phyloP scores from a whole-genome alignment of 2,888 invertebrate genomes.

The Octodonta nipae region DNA sequence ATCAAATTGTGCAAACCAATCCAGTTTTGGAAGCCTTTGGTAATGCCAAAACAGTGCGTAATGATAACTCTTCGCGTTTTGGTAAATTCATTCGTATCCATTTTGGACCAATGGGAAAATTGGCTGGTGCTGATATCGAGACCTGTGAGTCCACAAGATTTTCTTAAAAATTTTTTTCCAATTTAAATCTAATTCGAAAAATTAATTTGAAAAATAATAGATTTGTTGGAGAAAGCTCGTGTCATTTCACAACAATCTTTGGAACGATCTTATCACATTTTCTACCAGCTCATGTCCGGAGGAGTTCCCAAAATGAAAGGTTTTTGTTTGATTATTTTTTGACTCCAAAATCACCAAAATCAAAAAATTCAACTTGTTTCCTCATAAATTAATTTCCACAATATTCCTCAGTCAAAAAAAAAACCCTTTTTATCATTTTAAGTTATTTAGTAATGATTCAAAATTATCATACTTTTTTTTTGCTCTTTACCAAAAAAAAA shows the following conservation, averaged over 20 bases:
- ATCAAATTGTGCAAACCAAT: constrained; percentile 99
- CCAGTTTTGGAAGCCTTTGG: constrained; percentile 98
- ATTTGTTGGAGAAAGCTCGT: constrained; percentile 99
- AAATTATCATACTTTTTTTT: too few relatives aligned
- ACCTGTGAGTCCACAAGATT: constrained; percentile 68
- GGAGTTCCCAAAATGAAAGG: constrained; percentile 75
- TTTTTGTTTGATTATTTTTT: constrained; percentile 26
- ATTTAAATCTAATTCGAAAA: not conserved
- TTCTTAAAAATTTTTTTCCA: not conserved
- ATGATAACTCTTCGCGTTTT: constrained; percentile 99
- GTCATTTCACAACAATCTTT: constrained; percentile 97
- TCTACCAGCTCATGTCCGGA: constrained; percentile 99
- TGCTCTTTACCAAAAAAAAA: too few relatives aligned
- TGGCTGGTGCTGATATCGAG: constrained; percentile 99
- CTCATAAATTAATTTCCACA: too few relatives aligned
- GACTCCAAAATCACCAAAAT: too few relatives aligned
- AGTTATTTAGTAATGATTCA: too few relatives aligned
- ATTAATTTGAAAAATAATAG: too few relatives aligned
- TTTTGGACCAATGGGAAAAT: constrained; percentile 96
- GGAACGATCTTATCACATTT: constrained; percentile 99
- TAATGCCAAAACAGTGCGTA: constrained; percentile 99
- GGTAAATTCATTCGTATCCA: constrained; percentile 99
- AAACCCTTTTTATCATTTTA: too few relatives aligned
- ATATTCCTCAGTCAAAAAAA: too few relatives aligned
- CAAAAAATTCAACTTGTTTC: too few relatives aligned